Percentiles rank a stretch among this genome's conserved stretches.
phyloP scores from a whole-genome alignment of 1,140 invertebrate species.

The Diploscapter pachys region DNA sequence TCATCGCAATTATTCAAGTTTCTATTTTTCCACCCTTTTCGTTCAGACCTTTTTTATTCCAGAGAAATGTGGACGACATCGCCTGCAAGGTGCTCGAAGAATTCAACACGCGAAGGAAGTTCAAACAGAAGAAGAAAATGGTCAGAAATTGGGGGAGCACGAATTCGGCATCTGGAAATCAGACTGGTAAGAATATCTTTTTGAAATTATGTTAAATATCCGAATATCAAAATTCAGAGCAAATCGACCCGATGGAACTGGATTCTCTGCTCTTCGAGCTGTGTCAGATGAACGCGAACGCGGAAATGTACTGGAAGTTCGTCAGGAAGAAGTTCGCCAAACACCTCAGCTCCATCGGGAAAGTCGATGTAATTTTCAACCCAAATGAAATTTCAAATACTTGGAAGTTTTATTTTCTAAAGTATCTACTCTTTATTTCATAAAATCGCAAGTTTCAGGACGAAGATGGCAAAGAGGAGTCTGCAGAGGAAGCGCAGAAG shows the following conservation, averaged over 20 bases:
- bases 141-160: background rate
- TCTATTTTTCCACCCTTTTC: background rate
- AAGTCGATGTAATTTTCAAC: constrained; percentile 6
- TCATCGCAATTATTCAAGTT: constrained; percentile 53
- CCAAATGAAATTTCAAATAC: background rate
- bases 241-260: constrained; percentile 76
- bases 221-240: background rate
- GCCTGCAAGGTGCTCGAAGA: constrained; percentile 63
- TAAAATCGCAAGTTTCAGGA: background rate
- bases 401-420: background rate
- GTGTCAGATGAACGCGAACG: constrained; percentile 79
- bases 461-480: constrained; percentile 7
- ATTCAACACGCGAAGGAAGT: constrained; percentile 40
- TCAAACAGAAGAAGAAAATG: constrained; percentile 17
- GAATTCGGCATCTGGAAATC: no score
- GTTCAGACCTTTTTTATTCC: constrained; percentile 12
- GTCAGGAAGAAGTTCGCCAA: constrained; percentile 66
- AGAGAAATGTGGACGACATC: constrained; percentile 63
- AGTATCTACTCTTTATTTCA: background rate
- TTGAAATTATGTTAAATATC: background rate
- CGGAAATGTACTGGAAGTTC: constrained; percentile 86
- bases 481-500: constrained; percentile 39
- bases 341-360: constrained; percentile 50
- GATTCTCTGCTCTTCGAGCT: constrained; percentile 74
- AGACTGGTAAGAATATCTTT: no score